Percentiles rank a stretch among this genome's conserved stretches.
Evolutionary conservation across 1,140 invertebrate species (phyloP).

Genomic region (Lordiphosa mommai): DNA sequence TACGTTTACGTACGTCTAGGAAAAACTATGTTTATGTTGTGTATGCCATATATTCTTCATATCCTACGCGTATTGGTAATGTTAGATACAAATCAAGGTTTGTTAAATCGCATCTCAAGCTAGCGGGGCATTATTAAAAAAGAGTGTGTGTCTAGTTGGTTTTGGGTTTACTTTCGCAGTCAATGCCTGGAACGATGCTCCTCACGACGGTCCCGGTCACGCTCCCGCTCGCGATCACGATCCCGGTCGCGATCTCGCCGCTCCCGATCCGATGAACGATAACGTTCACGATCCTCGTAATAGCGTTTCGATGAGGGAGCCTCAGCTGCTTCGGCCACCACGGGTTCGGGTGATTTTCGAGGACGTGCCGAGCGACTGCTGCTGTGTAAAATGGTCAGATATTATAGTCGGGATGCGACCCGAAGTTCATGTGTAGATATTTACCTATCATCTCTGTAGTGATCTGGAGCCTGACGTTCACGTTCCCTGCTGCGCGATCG

Average conservation of each 20-base stretch:
- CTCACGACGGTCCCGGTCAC: slow-evolving; percentile 85
- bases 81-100: slow-evolving; percentile 73
- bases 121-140: slow-evolving; percentile 8
- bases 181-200: slow-evolving; percentile 87
- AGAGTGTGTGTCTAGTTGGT: slow-evolving; percentile 40
- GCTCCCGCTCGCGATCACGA: slow-evolving; percentile 83
- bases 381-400: slow-evolving; percentile 39
- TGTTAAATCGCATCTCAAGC: slow-evolving; percentile 40
- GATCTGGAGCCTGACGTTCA: slow-evolving; percentile 82
- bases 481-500: slow-evolving; percentile 82
- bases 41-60: slow-evolving; percentile 60
- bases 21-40: slow-evolving; percentile 71
- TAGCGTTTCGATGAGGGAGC: slow-evolving; percentile 81
- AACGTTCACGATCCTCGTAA: slow-evolving; percentile 89
- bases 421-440: slow-evolving; percentile 4
- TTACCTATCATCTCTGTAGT: slow-evolving; percentile 89
- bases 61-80: slow-evolving; percentile 74
- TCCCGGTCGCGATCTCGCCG: slow-evolving; percentile 84
- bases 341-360: slow-evolving; percentile 82
- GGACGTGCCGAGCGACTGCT: slow-evolving; percentile 82
- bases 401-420: background rate
- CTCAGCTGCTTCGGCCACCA: slow-evolving; percentile 81
- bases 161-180: slow-evolving; percentile 53
- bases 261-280: slow-evolving; percentile 86
- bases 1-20: slow-evolving; percentile 67